phyloP scores from a whole-genome alignment of 2,113 vertebrate species.

The Solea senegalensis region DNA sequence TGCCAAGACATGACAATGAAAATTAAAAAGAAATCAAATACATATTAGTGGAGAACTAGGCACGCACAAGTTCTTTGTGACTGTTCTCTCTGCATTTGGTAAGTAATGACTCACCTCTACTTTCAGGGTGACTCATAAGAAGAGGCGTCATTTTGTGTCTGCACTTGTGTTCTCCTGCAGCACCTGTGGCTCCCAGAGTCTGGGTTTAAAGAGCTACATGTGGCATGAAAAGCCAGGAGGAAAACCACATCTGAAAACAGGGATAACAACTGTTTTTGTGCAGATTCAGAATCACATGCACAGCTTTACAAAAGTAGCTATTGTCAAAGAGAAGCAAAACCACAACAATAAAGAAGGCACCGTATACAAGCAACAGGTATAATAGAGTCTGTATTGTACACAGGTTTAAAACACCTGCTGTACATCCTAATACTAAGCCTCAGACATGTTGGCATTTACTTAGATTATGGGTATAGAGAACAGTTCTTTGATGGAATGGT shows the following conservation, averaged over 20 bases:
- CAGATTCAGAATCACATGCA: constrained; percentile 26
- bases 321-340: constrained; percentile 36
- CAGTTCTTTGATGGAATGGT: constrained; percentile 6
- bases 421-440: constrained; percentile 7
- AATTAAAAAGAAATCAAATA: too few relatives aligned
- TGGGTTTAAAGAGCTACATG: constrained; percentile 6
- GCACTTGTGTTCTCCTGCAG: constrained; percentile 26
- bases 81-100: neutral
- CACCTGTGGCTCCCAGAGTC: constrained; percentile 59
- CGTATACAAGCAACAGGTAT: constrained; percentile 19
- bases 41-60: neutral
- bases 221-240: constrained; percentile 16
- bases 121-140: constrained; percentile 54
- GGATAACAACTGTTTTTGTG: constrained; percentile 52
- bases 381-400: constrained; percentile 33
- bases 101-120: constrained; percentile 29
- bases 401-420: constrained; percentile 9
- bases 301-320: constrained; percentile 27
- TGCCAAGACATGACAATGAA: neutral
- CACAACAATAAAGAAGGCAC: constrained; percentile 25
- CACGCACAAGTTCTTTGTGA: neutral
- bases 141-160: constrained; percentile 19
- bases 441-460: constrained; percentile 44
- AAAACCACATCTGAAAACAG: constrained; percentile 47
- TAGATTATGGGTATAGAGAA: constrained; percentile 39